phyloP scores from a whole-genome alignment of 2,888 invertebrate genomes.

The Ormyrus thymus region DNA sequence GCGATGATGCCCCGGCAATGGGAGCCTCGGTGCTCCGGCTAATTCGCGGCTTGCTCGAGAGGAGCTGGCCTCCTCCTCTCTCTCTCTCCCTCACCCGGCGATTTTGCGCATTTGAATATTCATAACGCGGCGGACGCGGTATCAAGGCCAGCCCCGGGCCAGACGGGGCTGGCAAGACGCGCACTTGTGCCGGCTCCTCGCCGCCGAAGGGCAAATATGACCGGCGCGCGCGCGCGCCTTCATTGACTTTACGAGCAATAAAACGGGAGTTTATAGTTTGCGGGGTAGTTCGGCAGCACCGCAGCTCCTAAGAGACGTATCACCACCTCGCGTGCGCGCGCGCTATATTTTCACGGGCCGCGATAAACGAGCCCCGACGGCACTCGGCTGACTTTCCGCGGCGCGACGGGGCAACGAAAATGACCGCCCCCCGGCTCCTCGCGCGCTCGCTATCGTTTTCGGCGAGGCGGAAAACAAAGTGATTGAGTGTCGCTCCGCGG shows the following conservation, averaged over 20 bases:
- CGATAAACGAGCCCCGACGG: conserved; percentile 10
- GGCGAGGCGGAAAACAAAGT: conserved; percentile 28
- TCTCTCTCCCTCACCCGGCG: background rate
- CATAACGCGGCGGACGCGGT: conserved; percentile 19
- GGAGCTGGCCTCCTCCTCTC: background rate
- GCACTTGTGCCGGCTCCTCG: too few species aligned
- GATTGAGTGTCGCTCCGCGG: conserved; percentile 11
- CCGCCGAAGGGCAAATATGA: conserved; percentile 69
- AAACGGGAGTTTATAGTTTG: conserved; percentile 71
- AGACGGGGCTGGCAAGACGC: too few species aligned
- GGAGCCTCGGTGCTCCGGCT: background rate
- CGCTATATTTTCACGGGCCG: background rate
- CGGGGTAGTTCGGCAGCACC: conserved; percentile 55
- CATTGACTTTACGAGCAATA: conserved; percentile 72
- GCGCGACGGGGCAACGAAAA: background rate
- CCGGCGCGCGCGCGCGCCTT: conserved; percentile 60
- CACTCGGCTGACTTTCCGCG: conserved; percentile 11
- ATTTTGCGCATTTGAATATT: conserved; percentile 44
- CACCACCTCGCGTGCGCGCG: background rate
- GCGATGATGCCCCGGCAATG: background rate
- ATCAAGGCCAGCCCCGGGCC: conserved; percentile 26
- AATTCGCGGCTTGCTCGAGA: conserved; percentile 2
- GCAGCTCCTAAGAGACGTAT: conserved; percentile 31
- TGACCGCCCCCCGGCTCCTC: background rate
- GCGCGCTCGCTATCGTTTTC: background rate